Evolutionary conservation across 2,888 invertebrate species (phyloP).

Genomic region (Nasonia oneida): DNA sequence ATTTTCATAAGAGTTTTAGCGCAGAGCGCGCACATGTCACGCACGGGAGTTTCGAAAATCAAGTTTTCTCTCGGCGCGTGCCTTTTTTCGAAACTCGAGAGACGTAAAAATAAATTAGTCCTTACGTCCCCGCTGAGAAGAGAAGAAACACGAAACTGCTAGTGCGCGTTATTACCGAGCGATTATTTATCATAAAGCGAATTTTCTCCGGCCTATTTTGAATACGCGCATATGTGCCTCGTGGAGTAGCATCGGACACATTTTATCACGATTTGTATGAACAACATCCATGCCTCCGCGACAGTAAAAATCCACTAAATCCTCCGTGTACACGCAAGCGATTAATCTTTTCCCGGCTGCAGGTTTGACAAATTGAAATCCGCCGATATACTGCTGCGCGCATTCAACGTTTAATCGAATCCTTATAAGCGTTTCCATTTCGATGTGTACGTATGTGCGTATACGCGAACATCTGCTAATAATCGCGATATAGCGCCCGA

Average conservation of each 20-base stretch:
- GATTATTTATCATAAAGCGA: slow-evolving; percentile 4
- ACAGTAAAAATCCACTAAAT: neutral
- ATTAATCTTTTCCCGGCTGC: neutral
- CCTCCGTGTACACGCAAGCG: neutral
- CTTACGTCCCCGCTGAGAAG: neutral
- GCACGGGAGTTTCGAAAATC: neutral
- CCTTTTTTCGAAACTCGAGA: neutral
- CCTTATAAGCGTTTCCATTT: neutral
- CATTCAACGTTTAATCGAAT: slow-evolving; percentile 4
- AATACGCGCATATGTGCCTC: neutral
- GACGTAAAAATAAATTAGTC: neutral
- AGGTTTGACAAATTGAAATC: neutral
- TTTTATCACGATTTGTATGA: neutral
- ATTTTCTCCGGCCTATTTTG: slow-evolving; percentile 10
- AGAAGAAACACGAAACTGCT: neutral
- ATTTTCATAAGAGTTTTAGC: neutral
- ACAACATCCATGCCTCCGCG: neutral
- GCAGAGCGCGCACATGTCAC: neutral
- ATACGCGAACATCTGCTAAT: neutral
- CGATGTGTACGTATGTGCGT: neutral
- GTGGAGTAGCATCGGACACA: neutral
- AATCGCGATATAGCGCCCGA: neutral
- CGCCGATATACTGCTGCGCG: neutral
- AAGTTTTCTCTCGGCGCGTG: neutral
- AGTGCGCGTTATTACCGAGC: neutral